Evolutionary conservation across 2,113 vertebrate species (phyloP), one percentile per base, ranked within the genome.

Genomic region (Psilopsiagon aymara): DNA sequence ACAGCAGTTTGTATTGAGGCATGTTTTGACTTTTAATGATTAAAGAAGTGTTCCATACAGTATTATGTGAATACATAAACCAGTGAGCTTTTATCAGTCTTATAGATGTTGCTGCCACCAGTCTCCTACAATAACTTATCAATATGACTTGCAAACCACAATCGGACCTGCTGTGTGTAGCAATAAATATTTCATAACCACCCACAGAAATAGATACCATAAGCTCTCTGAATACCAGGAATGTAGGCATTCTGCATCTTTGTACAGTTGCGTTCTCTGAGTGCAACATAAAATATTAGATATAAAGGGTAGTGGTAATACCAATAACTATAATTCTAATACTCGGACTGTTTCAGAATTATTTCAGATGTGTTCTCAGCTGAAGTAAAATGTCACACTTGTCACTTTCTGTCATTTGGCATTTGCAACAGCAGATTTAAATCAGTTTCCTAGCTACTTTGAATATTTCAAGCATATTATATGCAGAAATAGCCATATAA

Each of bases 71-170:
- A 41, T 49, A 25, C 11, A 20, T 3, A 49, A 64, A 31, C 12
- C 19, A 46, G 46, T 20, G 43, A 67, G 31, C 8, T 88, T 76
- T 62, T 64, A 33, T 57, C 43, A 27, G 28, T 39, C 49, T 77
- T 39, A 43, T 2, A 5, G 35, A n/a, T 18, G 28, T 19, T 70
- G 8, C 46, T 43, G 24, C 29, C 37, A 41, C 13, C 25, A 29
- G 24, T 23, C 13, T 88, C 31, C n/a, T 23, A 23, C 1, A 5
- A 10, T 12, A 59, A 23, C 82, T 69, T 43, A 37, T 67, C 25
- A 33, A 5, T 51, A 18, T 20, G 18, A 37, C 10, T 70, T 0
- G 0, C 11, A 53, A 77, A 25, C 13, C 73, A 18, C n/a, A 66
- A 41, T 35, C 27, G 24, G 46, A 67, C 57, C 49, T 59, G 8